Conservation (phyloP, 2,113 vertebrate genomes). For the Okapia johnstoni region DNA sequence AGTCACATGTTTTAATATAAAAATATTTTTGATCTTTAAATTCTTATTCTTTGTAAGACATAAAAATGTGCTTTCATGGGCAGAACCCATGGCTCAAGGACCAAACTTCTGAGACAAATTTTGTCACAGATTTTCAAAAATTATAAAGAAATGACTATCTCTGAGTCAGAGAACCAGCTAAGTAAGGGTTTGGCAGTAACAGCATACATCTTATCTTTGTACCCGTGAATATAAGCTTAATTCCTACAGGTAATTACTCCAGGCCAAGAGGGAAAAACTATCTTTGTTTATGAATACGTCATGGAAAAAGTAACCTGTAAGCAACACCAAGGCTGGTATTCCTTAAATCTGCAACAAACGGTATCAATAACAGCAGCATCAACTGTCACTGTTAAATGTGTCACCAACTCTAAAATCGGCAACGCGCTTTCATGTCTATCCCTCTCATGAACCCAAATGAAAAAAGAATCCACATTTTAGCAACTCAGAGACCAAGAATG, state of each 20-base stretch:
- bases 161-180: not conserved
- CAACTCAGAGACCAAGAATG: not conserved
- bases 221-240: not conserved
- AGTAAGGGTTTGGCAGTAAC: not conserved
- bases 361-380: rapidly evolving
- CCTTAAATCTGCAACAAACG: not conserved
- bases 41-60: not conserved
- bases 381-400: not conserved
- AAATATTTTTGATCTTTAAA: not conserved
- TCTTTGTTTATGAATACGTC: not conserved
- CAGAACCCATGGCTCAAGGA: not conserved
- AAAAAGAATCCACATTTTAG: not conserved
- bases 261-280: not conserved
- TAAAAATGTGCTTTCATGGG: not conserved
- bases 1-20: not conserved
- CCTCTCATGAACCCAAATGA: not conserved
- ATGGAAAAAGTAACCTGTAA: not conserved
- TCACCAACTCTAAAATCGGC: not conserved
- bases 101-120: not conserved
- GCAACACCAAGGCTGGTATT: not conserved
- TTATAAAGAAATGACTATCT: not conserved
- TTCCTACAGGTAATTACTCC: not conserved
- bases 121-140: not conserved
- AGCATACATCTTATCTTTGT: not conserved
- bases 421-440: not conserved